A percentile compares a stretch with the other conserved stretches of the same genome.
phyloP scores from a whole-genome alignment of 1,140 invertebrate genomes.

The Belonocnema kinseyi region DNA sequence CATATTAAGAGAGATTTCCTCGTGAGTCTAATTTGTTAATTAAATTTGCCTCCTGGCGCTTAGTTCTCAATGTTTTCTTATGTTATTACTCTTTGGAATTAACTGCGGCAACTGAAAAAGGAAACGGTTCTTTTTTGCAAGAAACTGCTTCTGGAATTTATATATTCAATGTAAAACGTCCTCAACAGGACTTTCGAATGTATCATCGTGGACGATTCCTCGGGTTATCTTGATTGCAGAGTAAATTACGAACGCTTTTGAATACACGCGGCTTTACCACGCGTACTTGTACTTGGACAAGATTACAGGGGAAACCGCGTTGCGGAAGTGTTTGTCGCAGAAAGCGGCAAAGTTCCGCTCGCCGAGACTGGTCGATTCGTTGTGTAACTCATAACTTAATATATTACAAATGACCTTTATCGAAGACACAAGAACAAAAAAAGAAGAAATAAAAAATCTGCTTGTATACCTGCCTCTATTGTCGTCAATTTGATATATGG shows the following conservation, averaged over 20 bases:
- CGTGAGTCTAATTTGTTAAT: no score
- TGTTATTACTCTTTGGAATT: no score
- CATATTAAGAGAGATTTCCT: no score
- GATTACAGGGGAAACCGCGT: constrained; percentile 56
- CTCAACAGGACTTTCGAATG: background rate
- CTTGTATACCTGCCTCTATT: constrained; percentile 1
- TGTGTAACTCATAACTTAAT: constrained; percentile 45
- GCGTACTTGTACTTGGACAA: constrained; percentile 30
- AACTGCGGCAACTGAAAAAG: no score
- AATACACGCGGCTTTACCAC: background rate
- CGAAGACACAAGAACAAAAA: background rate
- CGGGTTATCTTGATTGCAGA: constrained; percentile 9
- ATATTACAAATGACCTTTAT: constrained; percentile 21
- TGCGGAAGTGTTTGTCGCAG: constrained; percentile 57
- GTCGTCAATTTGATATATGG: constrained; percentile 17
- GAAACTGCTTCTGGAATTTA: constrained; percentile 14
- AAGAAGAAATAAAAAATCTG: background rate
- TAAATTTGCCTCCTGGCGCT: no score
- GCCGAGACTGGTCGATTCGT: constrained; percentile 42
- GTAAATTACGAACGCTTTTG: constrained; percentile 22
- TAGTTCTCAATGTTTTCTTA: no score
- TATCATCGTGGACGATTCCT: constrained; percentile 2
- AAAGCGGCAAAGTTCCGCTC: constrained; percentile 40
- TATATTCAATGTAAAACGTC: constrained; percentile 2
- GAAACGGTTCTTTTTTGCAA: background rate